These are phyloP conservation scores for Leptinotarsa lineolata DNA, from an alignment of 1,140 invertebrate genomes.

Conservation along the genomic window DNA sequence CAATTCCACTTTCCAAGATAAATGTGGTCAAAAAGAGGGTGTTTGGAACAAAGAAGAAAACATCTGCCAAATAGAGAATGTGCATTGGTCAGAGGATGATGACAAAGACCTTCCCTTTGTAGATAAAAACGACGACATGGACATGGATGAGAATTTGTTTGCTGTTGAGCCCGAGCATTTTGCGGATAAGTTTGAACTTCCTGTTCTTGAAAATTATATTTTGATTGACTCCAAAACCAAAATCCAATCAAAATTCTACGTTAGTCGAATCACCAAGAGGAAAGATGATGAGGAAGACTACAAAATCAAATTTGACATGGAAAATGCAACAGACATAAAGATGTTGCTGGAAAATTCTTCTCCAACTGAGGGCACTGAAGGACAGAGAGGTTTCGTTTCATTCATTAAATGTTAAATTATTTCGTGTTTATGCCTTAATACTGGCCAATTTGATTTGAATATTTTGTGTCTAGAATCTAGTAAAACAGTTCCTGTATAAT, in stretches of 20 bases:
- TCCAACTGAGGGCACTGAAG: too few relatives aligned
- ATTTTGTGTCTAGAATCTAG: too few relatives aligned
- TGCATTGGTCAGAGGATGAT: constrained; percentile 18
- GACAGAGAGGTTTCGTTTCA: too few relatives aligned
- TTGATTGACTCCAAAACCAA: not conserved
- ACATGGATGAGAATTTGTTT: constrained; percentile 19
- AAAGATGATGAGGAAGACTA: not conserved
- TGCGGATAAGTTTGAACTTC: not conserved
- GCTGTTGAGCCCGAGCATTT: constrained; percentile 18
- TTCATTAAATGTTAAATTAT: too few relatives aligned
- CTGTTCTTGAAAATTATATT: constrained; percentile 14
- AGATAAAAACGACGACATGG: constrained; percentile 13
- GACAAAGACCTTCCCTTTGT: constrained; percentile 13
- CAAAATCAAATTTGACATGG: too few relatives aligned
- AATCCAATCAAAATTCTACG: not conserved
- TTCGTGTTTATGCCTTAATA: too few relatives aligned
- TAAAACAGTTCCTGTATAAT: too few relatives aligned
- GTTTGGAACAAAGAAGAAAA: not conserved
- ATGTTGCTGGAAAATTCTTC: too few relatives aligned
- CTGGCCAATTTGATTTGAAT: too few relatives aligned
- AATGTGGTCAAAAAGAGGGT: too few relatives aligned
- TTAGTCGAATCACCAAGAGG: too few relatives aligned
- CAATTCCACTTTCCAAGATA: not conserved
- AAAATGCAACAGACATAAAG: too few relatives aligned
- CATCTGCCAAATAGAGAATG: not conserved